phyloP scores from a whole-genome alignment of 2,113 vertebrate genomes.

The Melanocharis versteri region DNA sequence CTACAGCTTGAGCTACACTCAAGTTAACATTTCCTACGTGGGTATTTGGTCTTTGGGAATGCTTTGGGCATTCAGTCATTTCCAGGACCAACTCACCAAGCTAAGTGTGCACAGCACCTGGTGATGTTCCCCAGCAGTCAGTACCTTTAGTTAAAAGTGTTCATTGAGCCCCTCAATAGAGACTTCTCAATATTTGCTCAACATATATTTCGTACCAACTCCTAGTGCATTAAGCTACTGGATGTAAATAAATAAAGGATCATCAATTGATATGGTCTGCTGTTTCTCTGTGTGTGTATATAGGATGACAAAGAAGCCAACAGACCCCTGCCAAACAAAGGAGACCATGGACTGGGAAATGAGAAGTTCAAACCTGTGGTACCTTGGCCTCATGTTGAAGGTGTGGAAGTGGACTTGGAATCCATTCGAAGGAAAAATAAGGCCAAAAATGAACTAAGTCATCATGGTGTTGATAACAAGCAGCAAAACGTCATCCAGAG shows the following conservation, averaged over 20 bases:
- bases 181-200: neutral
- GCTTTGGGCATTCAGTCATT: neutral
- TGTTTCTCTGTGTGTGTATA: constrained; percentile 28
- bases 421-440: constrained; percentile 88
- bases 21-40: accelerated
- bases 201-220: neutral
- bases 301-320: constrained; percentile 81
- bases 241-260: neutral
- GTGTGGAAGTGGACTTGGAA: constrained; percentile 94
- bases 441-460: constrained; percentile 74
- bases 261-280: constrained; percentile 16
- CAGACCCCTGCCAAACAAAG: constrained; percentile 72
- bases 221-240: neutral
- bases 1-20: neutral
- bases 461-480: constrained; percentile 69
- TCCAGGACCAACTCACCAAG: neutral
- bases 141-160: neutral
- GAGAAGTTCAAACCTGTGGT: constrained; percentile 90
- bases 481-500: constrained; percentile 88
- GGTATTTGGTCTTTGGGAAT: neutral
- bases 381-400: constrained; percentile 97
- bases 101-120: neutral
- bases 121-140: neutral
- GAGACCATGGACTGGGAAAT: constrained; percentile 75
- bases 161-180: neutral